Evolutionary conservation across 2,113 vertebrate genomes (phyloP), one percentile per base, ranked within the genome.

Genomic region (Grantiella picta): DNA sequence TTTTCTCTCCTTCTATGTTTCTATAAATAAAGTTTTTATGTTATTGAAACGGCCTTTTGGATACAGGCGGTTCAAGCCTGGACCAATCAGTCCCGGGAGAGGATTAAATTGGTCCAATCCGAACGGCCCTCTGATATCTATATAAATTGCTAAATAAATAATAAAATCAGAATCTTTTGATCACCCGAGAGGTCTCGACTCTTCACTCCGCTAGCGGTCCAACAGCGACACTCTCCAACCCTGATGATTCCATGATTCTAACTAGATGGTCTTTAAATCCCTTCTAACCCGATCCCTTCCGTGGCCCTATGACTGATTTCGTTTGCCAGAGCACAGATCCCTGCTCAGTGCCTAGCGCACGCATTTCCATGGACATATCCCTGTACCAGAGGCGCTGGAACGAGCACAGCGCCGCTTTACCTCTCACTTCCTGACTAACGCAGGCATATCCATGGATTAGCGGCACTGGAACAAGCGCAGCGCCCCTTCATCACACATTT

Each of bases 321-420:
- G n/a, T 5, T 17, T 11, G 22, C 33, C 44, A 33, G 66, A 57
- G 31, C 66, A 8, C 50, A 33, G 21, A 25, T 19, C 59, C 25
- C 27, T 7, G 49, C 49, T 33, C 50, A 7, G 18, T 2, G 36
- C 33, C 77, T 9, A 33, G 4, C 1, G 20, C 40, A 7, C 35
- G 10, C 52, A 7, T 57, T 56, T 49, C 27, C 7, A 16, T 2
- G 17, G 16, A 31, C 65, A 19, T 3, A n/a, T 4, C 4, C 40
- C 1, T 0, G 15, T 0, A 7, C 1, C 0, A 8, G 15, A 24
- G 12, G 23, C 29, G 11, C 19, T 3, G 49, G n/a, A 15, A 40
- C n/a, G 47, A 19, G 8, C 1, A n/a, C 38, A 33, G 45, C 38
- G 38, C 38, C 9, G 38, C 38, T 38, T 38, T 11, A 38, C 10